These are phyloP conservation scores for Fringilla coelebs DNA, from an alignment of 2,797 vertebrate genomes.

Conservation along the genomic window DNA sequence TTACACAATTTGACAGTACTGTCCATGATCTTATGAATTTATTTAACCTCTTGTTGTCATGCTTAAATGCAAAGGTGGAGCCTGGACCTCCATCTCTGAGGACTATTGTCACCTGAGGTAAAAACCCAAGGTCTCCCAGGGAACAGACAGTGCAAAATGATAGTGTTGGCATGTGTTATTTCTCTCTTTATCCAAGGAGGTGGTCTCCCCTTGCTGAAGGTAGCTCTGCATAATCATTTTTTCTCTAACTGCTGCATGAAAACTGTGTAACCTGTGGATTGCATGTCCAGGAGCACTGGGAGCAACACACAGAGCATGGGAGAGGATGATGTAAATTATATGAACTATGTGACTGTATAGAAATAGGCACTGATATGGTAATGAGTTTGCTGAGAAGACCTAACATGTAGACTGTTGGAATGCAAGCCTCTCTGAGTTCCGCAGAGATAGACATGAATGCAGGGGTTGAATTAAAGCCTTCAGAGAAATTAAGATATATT, in stretches of 20 bases:
- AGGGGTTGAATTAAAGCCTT: too few relatives aligned
- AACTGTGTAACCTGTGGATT: background rate
- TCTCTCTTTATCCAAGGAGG: background rate
- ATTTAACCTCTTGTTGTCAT: background rate
- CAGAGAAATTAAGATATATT: too few relatives aligned
- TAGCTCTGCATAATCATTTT: background rate
- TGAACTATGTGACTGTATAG: background rate
- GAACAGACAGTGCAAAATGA: background rate
- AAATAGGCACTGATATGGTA: background rate
- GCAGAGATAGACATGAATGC: too few relatives aligned
- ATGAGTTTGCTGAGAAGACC: background rate
- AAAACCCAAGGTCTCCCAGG: background rate
- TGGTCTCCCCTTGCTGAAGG: background rate
- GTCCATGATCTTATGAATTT: background rate
- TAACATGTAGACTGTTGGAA: background rate
- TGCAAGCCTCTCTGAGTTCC: too few relatives aligned
- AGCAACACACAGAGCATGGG: background rate
- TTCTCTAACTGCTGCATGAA: background rate
- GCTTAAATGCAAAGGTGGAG: background rate
- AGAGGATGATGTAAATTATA: background rate
- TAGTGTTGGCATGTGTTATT: background rate
- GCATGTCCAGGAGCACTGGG: background rate
- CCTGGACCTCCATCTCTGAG: background rate
- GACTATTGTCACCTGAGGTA: background rate
- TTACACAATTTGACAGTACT: background rate